Evolutionary conservation across 2,888 invertebrate genomes (phyloP).

Genomic region (Alloplasta piceator): DNA sequence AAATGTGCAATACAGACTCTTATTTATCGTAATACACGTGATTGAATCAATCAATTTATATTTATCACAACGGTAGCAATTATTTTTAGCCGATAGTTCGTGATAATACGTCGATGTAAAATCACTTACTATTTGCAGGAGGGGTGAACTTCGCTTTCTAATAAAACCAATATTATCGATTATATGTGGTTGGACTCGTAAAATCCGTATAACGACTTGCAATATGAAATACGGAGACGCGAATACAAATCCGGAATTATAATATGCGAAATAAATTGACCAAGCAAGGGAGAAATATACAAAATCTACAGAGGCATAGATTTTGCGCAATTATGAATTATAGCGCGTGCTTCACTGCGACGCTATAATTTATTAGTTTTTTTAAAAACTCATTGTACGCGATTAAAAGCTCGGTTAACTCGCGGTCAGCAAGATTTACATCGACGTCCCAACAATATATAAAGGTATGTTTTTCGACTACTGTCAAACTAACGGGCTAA

Average conservation of each 20-base stretch:
- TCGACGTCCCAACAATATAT: constrained; percentile 10
- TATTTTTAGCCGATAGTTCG: constrained; percentile 36
- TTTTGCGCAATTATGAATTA: constrained; percentile 28
- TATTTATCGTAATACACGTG: constrained; percentile 15
- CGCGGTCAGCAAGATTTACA: constrained; percentile 18
- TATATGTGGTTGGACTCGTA: constrained; percentile 45
- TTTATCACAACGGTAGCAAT: constrained; percentile 33
- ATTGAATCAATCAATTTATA: constrained; percentile 53
- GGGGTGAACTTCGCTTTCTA: not conserved
- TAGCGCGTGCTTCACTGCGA: constrained; percentile 12
- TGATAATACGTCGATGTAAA: constrained; percentile 48
- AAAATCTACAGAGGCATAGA: constrained; percentile 41
- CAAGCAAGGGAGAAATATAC: constrained; percentile 8
- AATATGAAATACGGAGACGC: not conserved
- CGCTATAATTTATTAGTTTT: constrained; percentile 16
- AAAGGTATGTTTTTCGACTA: constrained; percentile 1
- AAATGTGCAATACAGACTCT: not conserved
- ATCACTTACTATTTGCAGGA: constrained; percentile 29
- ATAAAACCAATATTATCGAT: constrained; percentile 52
- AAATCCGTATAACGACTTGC: constrained; percentile 24
- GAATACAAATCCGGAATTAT: constrained; percentile 19
- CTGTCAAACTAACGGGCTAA: constrained; percentile 20
- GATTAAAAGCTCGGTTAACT: constrained; percentile 7
- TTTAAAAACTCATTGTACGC: constrained; percentile 21
- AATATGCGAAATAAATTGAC: constrained; percentile 27